Conservation (phyloP, 2,888 invertebrate species). For the Sarcophaga subvicina region DNA sequence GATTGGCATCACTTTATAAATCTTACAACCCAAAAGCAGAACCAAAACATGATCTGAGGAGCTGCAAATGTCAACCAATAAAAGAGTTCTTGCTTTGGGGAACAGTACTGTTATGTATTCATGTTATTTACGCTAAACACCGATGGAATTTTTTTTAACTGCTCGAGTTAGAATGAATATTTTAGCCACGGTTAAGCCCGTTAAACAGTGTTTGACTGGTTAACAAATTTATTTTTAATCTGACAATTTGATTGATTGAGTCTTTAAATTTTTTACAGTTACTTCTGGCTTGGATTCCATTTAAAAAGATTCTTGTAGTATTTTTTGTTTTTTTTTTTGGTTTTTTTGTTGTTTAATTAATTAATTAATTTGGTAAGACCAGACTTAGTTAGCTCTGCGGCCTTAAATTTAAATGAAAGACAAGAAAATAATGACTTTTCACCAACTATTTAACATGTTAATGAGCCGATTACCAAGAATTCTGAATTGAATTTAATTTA, state of each 20-base stretch:
- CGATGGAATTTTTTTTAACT: too few species aligned
- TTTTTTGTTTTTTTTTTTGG: too few species aligned
- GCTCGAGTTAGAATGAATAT: not conserved
- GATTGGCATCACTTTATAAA: too few species aligned
- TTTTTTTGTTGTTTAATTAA: not conserved
- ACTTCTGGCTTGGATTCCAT: not conserved
- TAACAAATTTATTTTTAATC: constrained; percentile 10
- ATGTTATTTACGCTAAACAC: too few species aligned
- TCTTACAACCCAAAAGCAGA: too few species aligned
- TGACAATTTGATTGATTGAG: not conserved
- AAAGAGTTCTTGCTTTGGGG: too few species aligned
- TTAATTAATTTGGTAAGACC: constrained; percentile 27
- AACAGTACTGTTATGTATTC: too few species aligned
- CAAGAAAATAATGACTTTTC: constrained; percentile 10
- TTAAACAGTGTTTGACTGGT: too few species aligned
- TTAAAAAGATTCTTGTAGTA: not conserved
- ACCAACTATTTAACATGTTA: constrained; percentile 47
- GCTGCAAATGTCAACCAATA: too few species aligned
- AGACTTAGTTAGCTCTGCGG: not conserved
- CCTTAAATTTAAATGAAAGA: constrained; percentile 33
- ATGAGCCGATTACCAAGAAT: constrained; percentile 60
- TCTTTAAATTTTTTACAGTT: constrained; percentile 29
- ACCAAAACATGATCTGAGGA: too few species aligned
- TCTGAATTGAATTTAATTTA: constrained; percentile 29
- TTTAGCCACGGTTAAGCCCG: not conserved